A percentile compares a stretch with the other conserved stretches of the same genome.
Conservation (phyloP, 2,113 vertebrate genomes). For the Grallaria varia region DNA sequence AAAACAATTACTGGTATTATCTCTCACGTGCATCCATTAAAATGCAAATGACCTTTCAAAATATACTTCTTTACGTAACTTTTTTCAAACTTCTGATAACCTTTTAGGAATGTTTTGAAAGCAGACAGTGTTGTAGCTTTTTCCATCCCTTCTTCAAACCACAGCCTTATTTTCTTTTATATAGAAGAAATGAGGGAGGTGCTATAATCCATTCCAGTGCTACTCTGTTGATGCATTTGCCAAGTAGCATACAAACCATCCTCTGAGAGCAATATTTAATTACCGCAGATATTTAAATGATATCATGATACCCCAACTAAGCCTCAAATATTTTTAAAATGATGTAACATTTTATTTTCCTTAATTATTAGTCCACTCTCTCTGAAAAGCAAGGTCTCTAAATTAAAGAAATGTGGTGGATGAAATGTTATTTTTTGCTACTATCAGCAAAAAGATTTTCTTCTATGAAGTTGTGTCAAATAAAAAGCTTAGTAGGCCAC, state of each 20-base stretch:
- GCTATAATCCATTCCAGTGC: background rate
- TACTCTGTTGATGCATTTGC: background rate
- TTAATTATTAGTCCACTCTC: background rate
- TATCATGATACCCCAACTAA: slow-evolving; percentile 61
- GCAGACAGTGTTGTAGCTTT: background rate
- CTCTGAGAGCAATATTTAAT: slow-evolving; percentile 64
- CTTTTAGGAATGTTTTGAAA: background rate
- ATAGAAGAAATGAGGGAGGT: background rate
- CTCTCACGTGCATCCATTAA: background rate
- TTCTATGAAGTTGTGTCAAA: slow-evolving; percentile 38
- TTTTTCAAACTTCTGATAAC: background rate
- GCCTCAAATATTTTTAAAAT: slow-evolving; percentile 53
- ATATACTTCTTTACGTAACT: background rate
- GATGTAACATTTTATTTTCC: slow-evolving; percentile 21
- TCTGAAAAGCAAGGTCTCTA: slow-evolving; percentile 49
- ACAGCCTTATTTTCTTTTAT: background rate
- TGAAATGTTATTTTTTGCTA: slow-evolving; percentile 50
- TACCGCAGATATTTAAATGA: slow-evolving; percentile 64
- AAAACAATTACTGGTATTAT: background rate
- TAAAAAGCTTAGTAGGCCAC: slow-evolving; percentile 39
- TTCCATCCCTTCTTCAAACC: background rate
- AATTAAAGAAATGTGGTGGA: slow-evolving; percentile 58
- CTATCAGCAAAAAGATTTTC: slow-evolving; percentile 48
- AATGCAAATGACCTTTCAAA: background rate
- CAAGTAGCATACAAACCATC: slow-evolving; percentile 65